Base-by-base conservation (phyloP, 30 jellyfish, hydroid and myxozoan species). In the Aurelia aurita complex sp. Pacific region DNA sequence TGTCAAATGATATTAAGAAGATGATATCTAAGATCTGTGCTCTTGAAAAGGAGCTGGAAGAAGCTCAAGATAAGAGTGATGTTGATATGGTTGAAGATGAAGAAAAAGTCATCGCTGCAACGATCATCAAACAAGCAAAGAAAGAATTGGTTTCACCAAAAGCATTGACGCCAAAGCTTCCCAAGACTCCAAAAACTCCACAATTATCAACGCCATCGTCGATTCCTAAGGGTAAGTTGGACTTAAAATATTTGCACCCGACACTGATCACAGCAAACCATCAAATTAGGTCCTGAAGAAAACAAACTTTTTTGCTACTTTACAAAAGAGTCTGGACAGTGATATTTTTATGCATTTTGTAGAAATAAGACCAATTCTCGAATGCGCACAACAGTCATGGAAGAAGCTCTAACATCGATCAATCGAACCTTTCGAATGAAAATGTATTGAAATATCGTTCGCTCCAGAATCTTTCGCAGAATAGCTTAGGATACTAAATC, bases 201-300 rank as follows among this genome's bases (percentile, higher is more conserved):
- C 77, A 40, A 32, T 46, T 36, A 2, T 69, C 77, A 32, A 77
- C 87, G 34, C 87, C 87, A 57, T 23, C 77, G 36, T 18, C 67
- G 46, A 77, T 19, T 34, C 87, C 87, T 60, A 40, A 61, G 34
- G 87, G 87, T 77, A 77, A 2, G 67, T 57, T 7, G 16, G 5
- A 23, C 15, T 13, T 46, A 46, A 14, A 46, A 46, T 46, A 1
- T 46, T 46, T 46, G 57, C 4, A 16, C 8, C 57, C 14, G 57
- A 46, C 15, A 46, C 14, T 46, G 57, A 46, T 46, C 57, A 46
- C 57, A 46, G 57, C 57, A 46, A 0, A 14, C 1, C 14, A 46
- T 5, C 15, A 46, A 14, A 46, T 46, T 46, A 4, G 57, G 14
- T 46, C 2, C 13, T 13, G 57, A 46, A 46, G 12, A 46, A 9